phyloP scores from a whole-genome alignment of 2,113 vertebrate species.

The Leucopsar rothschildi region DNA sequence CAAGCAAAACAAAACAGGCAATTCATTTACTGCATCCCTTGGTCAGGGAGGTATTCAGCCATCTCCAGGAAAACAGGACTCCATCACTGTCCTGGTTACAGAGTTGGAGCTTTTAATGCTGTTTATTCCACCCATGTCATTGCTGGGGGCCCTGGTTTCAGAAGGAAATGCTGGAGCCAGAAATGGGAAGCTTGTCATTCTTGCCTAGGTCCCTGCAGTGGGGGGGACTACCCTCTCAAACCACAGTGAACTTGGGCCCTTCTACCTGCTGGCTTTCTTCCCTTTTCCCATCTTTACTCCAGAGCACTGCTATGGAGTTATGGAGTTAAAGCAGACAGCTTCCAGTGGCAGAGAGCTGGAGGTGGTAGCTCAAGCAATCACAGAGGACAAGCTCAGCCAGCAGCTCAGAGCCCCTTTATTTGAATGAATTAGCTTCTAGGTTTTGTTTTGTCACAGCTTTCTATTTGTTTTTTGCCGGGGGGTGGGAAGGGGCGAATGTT shows the following conservation, averaged over 20 bases:
- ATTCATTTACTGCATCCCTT: neutral
- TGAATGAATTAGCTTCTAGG: neutral
- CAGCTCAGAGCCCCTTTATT: neutral
- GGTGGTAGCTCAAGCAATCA: neutral
- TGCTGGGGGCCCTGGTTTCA: neutral
- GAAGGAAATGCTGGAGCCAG: neutral
- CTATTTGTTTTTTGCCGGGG: neutral
- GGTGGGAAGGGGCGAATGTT: accelerated
- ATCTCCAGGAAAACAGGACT: neutral
- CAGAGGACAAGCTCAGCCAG: neutral
- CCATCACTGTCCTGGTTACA: neutral
- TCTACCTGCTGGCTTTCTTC: neutral
- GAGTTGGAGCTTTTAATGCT: neutral
- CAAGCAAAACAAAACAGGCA: neutral
- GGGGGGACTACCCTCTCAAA: neutral
- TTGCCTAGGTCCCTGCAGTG: neutral
- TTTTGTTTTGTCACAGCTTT: neutral
- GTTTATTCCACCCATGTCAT: neutral
- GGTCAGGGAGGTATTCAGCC: neutral
- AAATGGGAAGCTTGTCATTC: accelerated
- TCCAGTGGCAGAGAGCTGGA: accelerated
- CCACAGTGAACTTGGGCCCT: neutral
- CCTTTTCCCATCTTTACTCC: too few species aligned
- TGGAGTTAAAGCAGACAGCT: neutral
- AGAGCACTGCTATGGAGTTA: neutral